Evolutionary conservation across 2,113 vertebrate species (phyloP).

Genomic region (Gasterosteus nipponicus): DNA sequence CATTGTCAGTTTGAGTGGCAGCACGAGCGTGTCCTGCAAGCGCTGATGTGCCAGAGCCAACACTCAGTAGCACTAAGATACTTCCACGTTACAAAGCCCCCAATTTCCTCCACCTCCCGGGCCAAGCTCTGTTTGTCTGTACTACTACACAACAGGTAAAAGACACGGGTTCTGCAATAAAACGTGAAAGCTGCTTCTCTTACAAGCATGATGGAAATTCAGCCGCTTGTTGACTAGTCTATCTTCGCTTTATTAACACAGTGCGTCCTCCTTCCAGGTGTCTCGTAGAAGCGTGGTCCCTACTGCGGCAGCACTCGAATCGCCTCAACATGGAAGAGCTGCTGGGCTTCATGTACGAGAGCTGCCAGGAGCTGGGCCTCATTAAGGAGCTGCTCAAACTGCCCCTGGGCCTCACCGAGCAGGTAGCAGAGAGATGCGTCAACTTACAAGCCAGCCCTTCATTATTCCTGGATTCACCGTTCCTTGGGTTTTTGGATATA

Average conservation of each 20-base stretch:
- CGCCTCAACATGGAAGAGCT: slow-evolving; percentile 85
- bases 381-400: slow-evolving; percentile 94
- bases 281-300: slow-evolving; percentile 90
- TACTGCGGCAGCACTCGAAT: slow-evolving; percentile 86
- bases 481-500: neutral
- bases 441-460: neutral
- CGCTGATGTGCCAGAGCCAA: slow-evolving; percentile 92
- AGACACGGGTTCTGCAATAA: neutral
- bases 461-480: neutral
- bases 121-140: slow-evolving; percentile 90
- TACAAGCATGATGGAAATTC: neutral
- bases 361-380: slow-evolving; percentile 90
- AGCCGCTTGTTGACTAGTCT: neutral
- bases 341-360: slow-evolving; percentile 86
- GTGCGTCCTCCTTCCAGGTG: slow-evolving; percentile 76
- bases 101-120: slow-evolving; percentile 80
- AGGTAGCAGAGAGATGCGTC: slow-evolving; percentile 75
- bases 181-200: no score
- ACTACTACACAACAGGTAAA: slow-evolving; percentile 90
- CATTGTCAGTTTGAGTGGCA: slow-evolving; percentile 88
- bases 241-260: slow-evolving; percentile 1
- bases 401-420: slow-evolving; percentile 87
- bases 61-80: slow-evolving; percentile 88
- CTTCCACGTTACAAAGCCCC: slow-evolving; percentile 87
- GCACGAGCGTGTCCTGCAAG: slow-evolving; percentile 87